Evolutionary conservation across 2,888 invertebrate species (phyloP).

Genomic region (Agrotis puta): DNA sequence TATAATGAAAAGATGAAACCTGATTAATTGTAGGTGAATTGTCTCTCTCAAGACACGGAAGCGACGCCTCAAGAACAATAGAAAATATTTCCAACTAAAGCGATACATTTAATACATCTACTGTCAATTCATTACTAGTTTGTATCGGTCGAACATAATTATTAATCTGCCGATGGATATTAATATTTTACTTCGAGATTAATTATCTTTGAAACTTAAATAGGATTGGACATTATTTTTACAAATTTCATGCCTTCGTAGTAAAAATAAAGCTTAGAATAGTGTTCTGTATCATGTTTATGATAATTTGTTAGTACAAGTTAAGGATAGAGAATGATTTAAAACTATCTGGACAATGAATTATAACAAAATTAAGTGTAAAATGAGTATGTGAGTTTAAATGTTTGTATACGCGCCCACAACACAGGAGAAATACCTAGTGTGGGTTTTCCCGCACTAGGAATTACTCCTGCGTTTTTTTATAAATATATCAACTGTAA

Average conservation of each 20-base stretch:
- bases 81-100: slow-evolving; percentile 47
- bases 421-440: neutral
- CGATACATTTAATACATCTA: slow-evolving; percentile 32
- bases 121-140: slow-evolving; percentile 33
- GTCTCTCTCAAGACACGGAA: slow-evolving; percentile 70
- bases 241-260: neutral
- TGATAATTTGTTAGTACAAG: neutral
- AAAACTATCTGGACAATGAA: neutral
- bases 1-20: slow-evolving; percentile 39
- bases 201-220: neutral
- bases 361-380: too few species aligned
- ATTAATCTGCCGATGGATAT: slow-evolving; percentile 23
- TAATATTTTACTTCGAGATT: slow-evolving; percentile 5
- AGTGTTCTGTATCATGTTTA: slow-evolving; percentile 9
- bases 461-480: too few species aligned
- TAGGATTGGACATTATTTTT: slow-evolving; percentile 9
- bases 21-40: slow-evolving; percentile 66
- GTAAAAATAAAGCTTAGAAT: neutral
- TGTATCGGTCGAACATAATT: slow-evolving; percentile 20
- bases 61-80: slow-evolving; percentile 58
- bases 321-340: neutral
- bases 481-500: too few species aligned
- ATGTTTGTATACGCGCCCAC: too few species aligned
- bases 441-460: too few species aligned
- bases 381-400: too few species aligned